Evolutionary conservation across 2,888 invertebrate genomes (phyloP).

Genomic region (Metalampra italica): DNA sequence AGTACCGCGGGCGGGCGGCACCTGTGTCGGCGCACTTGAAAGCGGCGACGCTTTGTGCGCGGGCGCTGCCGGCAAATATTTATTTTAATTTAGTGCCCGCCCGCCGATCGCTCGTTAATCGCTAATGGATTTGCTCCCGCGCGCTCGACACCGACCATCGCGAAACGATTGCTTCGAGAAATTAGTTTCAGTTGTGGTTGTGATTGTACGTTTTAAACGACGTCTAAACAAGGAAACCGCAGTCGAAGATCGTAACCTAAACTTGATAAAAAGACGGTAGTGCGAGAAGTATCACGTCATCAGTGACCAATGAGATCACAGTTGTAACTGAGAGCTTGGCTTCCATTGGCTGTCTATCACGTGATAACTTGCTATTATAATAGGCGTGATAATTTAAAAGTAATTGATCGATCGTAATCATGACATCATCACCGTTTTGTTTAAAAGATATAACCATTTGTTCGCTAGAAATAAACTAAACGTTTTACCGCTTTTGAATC

Average conservation of each 20-base stretch:
- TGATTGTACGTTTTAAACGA: slow-evolving; percentile 2
- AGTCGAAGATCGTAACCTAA: neutral
- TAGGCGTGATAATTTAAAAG: neutral
- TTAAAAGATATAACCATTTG: neutral
- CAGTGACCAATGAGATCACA: neutral
- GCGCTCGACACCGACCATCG: slow-evolving; percentile 24
- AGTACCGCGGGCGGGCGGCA: slow-evolving; percentile 49
- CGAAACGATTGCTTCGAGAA: slow-evolving; percentile 23
- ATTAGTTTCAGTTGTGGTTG: slow-evolving; percentile 3
- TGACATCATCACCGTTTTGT: neutral
- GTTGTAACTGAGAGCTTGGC: neutral
- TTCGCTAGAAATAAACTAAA: no score
- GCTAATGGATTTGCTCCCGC: slow-evolving; percentile 70
- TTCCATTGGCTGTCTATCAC: neutral
- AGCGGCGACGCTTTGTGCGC: slow-evolving; percentile 55
- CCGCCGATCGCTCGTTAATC: slow-evolving; percentile 70
- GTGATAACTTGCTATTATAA: neutral
- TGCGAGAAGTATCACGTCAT: neutral
- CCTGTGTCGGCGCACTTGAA: slow-evolving; percentile 72
- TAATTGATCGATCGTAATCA: neutral
- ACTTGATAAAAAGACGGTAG: neutral
- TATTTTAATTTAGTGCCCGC: slow-evolving; percentile 76
- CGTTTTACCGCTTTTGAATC: no score
- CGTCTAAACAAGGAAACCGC: neutral
- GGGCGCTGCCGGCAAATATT: slow-evolving; percentile 72